Percentiles rank a stretch among this genome's conserved stretches.
Conservation (phyloP, 1,140 invertebrate species). For the Planococcus citri region DNA sequence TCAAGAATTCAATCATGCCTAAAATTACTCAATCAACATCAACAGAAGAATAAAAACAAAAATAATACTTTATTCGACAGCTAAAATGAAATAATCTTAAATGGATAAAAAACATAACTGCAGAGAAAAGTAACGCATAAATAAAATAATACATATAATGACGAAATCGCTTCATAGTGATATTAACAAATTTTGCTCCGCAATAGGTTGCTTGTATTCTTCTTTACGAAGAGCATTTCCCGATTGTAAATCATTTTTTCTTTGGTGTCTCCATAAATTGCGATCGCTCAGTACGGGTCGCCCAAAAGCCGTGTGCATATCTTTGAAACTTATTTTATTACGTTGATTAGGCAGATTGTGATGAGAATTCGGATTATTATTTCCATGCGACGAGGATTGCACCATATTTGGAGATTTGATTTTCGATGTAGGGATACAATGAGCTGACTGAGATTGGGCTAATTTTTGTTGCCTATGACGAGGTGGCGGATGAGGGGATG, state of each 20-base stretch:
- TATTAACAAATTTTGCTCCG: neutral
- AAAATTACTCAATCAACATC: no score
- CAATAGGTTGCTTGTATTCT: neutral
- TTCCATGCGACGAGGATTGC: slow-evolving; percentile 35
- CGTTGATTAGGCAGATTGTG: neutral
- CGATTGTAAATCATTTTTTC: neutral
- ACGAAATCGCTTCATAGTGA: neutral
- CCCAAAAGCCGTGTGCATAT: slow-evolving; percentile 54
- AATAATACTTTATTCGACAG: no score
- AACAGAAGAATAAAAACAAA: no score
- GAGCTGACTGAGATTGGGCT: neutral
- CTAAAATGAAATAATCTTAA: no score
- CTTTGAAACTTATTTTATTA: slow-evolving; percentile 45
- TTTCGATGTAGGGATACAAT: slow-evolving; percentile 47
- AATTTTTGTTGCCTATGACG: slow-evolving; percentile 37
- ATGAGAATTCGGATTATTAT: slow-evolving; percentile 36
- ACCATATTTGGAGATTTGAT: slow-evolving; percentile 33
- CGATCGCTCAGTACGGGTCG: slow-evolving; percentile 51
- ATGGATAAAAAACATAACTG: no score
- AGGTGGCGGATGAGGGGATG: slow-evolving; percentile 47
- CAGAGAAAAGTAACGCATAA: no score
- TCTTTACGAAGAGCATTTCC: neutral
- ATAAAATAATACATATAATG: neutral
- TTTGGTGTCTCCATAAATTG: slow-evolving; percentile 44
- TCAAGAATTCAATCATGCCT: no score